A percentile compares a stretch with the other conserved stretches of the same genome.
Conservation (phyloP, 1,140 invertebrate genomes). For the Drosophila orosa region DNA sequence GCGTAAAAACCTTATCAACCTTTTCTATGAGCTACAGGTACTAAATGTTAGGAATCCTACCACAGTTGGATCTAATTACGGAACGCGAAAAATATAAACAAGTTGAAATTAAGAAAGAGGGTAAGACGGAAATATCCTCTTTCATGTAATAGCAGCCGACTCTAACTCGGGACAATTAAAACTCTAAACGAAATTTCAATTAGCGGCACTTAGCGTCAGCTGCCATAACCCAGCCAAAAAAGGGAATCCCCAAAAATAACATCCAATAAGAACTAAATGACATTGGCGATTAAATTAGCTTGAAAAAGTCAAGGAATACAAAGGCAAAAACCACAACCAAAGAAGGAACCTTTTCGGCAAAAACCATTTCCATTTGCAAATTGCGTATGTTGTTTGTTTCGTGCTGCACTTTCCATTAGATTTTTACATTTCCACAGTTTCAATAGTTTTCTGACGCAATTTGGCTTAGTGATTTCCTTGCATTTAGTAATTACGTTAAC, state of each 20-base stretch:
- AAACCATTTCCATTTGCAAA: slow-evolving; percentile 66
- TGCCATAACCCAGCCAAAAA: slow-evolving; percentile 61
- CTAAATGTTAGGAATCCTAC: neutral
- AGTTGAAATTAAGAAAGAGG: slow-evolving; percentile 31
- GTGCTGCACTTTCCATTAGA: slow-evolving; percentile 44
- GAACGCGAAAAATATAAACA: slow-evolving; percentile 34
- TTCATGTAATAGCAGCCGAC: slow-evolving; percentile 8
- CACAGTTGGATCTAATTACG: slow-evolving; percentile 49
- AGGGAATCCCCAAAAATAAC: slow-evolving; percentile 38
- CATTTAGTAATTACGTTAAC: slow-evolving; percentile 46
- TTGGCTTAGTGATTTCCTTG: slow-evolving; percentile 52
- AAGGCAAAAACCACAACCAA: slow-evolving; percentile 52
- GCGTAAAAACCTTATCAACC: neutral
- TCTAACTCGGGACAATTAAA: slow-evolving; percentile 61
- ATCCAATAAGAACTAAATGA: slow-evolving; percentile 81
- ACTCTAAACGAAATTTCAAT: slow-evolving; percentile 75
- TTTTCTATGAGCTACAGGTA: neutral
- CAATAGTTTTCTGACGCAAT: slow-evolving; percentile 41
- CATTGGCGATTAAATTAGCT: slow-evolving; percentile 72
- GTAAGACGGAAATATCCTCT: neutral
- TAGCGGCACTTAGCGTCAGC: slow-evolving; percentile 78
- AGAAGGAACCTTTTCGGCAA: slow-evolving; percentile 22
- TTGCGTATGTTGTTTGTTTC: slow-evolving; percentile 41
- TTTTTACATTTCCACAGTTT: slow-evolving; percentile 33
- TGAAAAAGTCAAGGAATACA: slow-evolving; percentile 46